phyloP scores from a whole-genome alignment of 2,797 vertebrate genomes.

The Neomorphus geoffroyi region DNA sequence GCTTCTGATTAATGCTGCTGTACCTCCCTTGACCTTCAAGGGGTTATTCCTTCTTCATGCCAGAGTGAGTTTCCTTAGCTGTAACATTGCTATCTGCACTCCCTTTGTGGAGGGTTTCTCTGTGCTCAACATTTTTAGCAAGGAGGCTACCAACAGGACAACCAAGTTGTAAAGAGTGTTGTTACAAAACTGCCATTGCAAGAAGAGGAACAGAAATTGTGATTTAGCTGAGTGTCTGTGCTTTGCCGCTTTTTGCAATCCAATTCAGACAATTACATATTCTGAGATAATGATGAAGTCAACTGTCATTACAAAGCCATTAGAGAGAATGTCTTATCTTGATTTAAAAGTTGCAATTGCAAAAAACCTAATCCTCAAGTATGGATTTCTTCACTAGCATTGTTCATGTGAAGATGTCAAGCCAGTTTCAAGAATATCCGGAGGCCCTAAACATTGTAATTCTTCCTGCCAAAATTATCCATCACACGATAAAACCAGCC shows the following conservation, averaged over 20 bases:
- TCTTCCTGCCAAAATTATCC: neutral
- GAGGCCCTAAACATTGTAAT: neutral
- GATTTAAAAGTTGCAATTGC: neutral
- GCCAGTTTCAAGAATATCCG: neutral
- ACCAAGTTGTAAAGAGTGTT: neutral
- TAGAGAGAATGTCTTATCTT: conserved; percentile 1
- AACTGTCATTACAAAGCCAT: conserved; percentile 6
- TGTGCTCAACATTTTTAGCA: neutral
- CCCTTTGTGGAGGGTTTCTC: neutral
- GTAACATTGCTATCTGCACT: neutral
- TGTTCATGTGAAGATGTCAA: neutral
- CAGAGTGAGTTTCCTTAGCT: neutral
- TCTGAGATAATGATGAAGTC: neutral
- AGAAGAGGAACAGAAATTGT: neutral
- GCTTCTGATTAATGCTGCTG: fast-evolving
- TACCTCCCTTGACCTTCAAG: neutral
- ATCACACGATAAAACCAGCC: neutral
- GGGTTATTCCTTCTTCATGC: neutral
- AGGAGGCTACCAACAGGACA: neutral
- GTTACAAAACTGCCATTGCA: neutral
- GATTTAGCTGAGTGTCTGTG: neutral
- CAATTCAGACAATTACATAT: neutral
- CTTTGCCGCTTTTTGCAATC: neutral
- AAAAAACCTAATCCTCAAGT: neutral
- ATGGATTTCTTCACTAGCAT: neutral